A percentile compares a stretch with the other conserved stretches of the same genome.
phyloP scores from a whole-genome alignment of 2,797 vertebrate species.

The Acridotheres tristis region DNA sequence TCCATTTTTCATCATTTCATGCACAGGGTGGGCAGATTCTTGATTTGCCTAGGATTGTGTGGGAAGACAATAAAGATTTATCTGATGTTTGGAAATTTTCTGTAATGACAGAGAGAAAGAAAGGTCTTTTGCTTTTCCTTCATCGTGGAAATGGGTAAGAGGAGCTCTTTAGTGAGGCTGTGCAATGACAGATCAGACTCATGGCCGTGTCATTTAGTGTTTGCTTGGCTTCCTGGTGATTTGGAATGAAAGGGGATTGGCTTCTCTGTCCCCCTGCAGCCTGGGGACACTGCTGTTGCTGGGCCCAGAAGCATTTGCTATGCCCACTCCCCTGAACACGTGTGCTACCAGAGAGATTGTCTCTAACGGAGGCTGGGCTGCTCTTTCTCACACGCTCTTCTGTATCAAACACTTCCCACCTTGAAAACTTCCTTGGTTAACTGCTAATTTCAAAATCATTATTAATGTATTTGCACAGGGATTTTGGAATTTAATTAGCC shows the following conservation, averaged over 20 bases:
- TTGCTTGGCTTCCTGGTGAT: neutral
- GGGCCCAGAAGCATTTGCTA: neutral
- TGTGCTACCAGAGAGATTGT: neutral
- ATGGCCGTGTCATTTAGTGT: fast-evolving
- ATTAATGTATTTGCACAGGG: constrained; percentile 69
- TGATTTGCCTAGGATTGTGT: neutral
- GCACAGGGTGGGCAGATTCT: neutral
- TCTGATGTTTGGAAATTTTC: neutral
- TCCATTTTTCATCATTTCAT: neutral
- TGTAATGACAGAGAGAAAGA: neutral
- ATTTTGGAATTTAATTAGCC: constrained; percentile 74
- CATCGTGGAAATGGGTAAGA: neutral
- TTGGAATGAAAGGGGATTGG: neutral
- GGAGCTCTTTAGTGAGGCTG: neutral
- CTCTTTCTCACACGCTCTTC: neutral
- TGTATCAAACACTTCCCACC: constrained; percentile 70
- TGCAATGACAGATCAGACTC: fast-evolving
- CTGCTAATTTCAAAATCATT: constrained; percentile 72
- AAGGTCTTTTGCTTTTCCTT: neutral
- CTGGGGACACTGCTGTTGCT: neutral
- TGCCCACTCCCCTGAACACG: fast-evolving
- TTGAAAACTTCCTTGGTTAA: constrained; percentile 72
- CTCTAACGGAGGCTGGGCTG: neutral
- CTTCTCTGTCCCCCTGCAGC: neutral
- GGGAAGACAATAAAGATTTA: neutral